Evolutionary conservation across 2,888 invertebrate genomes (phyloP), one percentile per base, ranked within the genome.

Genomic region (Ellobium chinense): DNA sequence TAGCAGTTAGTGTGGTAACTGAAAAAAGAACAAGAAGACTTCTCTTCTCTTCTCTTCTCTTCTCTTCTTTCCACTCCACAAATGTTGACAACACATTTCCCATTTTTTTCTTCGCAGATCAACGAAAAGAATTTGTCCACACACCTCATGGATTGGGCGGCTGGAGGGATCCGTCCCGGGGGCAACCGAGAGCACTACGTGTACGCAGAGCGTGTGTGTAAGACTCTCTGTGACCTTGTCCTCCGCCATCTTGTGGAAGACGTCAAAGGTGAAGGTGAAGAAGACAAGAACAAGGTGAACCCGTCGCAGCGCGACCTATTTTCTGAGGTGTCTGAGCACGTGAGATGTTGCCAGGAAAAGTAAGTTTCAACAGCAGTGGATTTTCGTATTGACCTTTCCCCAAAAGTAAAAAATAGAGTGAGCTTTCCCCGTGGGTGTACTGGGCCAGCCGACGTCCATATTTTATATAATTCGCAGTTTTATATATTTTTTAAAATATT

Each of bases 261-360:
- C 34, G 4, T 29, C 58, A 2, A 37, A 31, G 5, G 36, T n/a
- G 36, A 14, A 5, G 58, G 72, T 60, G 24, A 2, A 81, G 54
- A 63, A 82, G 65, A 58, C 54, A 76, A 37, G 9, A 70, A 83
- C 46, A 78, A 77, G 2, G n/a, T n/a, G n/a, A 60, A 39, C 29
- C 73, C 85, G n/a, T 77, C 82, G 65, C 84, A 81, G 39, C 39
- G 78, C 14, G 36, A 83, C 56, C 83, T 91, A n/a, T 89, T 85
- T 80, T 86, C 86, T 7, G 91, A 91, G 80, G 88, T 91, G 4
- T 82, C 90, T 2, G 85, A 89, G 36, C 92, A 92, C 74, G 89
- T 91, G 27, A 65, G 82, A 7, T 86, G 87, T 79, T 89, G 87
- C 75, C 91, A 91, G 21, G 82, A 88, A 73, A 88, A 89, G 91